Evolutionary conservation across 2,113 vertebrate species (phyloP), one percentile per base, ranked within the genome.

Genomic region (Malurus melanocephalus): DNA sequence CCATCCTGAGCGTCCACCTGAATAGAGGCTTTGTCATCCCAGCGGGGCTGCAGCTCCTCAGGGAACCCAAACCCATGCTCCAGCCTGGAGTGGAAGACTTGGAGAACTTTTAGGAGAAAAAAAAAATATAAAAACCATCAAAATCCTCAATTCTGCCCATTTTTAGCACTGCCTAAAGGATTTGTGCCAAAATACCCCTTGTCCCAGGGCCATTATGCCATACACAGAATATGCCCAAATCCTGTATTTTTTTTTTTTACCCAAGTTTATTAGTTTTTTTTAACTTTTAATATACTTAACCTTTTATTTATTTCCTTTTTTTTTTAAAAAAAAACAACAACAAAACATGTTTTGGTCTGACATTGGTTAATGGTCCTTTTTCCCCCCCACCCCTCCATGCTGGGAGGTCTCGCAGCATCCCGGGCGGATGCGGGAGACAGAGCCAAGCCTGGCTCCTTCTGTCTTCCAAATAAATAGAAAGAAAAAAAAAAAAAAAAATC

Each of bases 221-320:
- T 28, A 75, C 53, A 82, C 46, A 89, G 33, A 89, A 48, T 3
- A 33, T 45, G 3, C 69, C 35, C 56, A 27, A 38, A 21, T 11
- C 68, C 33, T 53, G 19, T 5, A 4, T 2, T n/a, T 68, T 76
- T 62, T 76, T 62, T 75, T 90, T 88, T 93, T 59, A 94, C 78
- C 27, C 88, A 97, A 92, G 90, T 95, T 94, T 96, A 92, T 96
- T 97, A 93, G 87, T 96, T 96, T 96, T 96, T 96, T 78, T 86
- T 20, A 94, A 92, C 81, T 95, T 96, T 96, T 95, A 95, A 96
- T 97, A 95, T 96, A 96, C 96, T 96, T 96, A 96, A 96, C 92
- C 45, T 80, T 89, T 93, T 76, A 6, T 91, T 84, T 49, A 4
- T 61, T 77, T 67, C 33, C 38, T 73, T 43, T 52, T 65, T 52